Evolutionary conservation across 2,797 vertebrate species (phyloP).

Genomic region (Arremon aurantiirostris): DNA sequence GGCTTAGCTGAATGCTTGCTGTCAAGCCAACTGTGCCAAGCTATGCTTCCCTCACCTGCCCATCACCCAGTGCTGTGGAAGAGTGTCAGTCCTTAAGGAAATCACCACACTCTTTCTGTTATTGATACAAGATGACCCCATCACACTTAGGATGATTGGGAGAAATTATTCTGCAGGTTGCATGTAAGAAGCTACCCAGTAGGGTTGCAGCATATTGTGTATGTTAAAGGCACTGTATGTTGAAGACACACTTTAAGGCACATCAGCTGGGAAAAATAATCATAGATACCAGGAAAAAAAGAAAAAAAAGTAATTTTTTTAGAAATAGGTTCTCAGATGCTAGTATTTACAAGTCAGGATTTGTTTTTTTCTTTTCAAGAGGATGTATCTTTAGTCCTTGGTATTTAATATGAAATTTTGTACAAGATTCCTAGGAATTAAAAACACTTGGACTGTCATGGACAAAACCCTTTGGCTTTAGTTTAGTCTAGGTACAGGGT

Average conservation of each 20-base stretch:
- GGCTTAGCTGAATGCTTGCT: background rate
- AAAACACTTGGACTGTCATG: conserved; percentile 19
- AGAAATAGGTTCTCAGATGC: conserved; percentile 38
- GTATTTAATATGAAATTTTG: conserved; percentile 55
- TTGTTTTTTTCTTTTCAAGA: conserved; percentile 33
- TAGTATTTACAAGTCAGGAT: conserved; percentile 25
- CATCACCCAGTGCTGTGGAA: background rate
- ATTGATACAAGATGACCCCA: background rate
- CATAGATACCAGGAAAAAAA: background rate
- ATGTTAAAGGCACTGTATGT: background rate
- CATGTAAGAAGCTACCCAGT: background rate
- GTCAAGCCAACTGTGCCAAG: background rate
- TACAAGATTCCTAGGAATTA: conserved; percentile 52
- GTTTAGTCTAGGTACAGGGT: conserved; percentile 13
- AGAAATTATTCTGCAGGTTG: background rate
- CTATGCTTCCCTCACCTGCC: background rate
- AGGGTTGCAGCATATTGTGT: background rate
- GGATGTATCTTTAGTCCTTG: conserved; percentile 45
- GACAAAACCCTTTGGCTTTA: conserved; percentile 39
- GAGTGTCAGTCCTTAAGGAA: background rate
- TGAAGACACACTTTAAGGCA: background rate
- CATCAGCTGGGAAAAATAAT: conserved; percentile 32
- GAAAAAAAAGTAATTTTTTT: background rate
- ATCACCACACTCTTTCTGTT: background rate
- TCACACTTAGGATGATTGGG: background rate